phyloP scores from a whole-genome alignment of 2,113 vertebrate species.

The Labeo catla region DNA sequence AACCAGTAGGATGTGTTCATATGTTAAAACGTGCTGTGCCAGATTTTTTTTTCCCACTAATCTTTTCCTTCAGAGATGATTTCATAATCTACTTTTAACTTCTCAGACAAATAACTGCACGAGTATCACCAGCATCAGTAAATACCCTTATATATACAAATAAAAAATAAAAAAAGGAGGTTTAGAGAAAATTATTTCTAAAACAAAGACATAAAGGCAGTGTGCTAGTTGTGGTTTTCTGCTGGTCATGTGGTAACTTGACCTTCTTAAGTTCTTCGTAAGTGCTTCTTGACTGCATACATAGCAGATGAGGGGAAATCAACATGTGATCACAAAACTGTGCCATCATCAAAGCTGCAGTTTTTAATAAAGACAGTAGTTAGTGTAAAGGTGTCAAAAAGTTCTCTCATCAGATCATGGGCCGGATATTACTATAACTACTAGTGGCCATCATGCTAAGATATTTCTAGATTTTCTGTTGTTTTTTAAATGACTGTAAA shows the following conservation, averaged over 20 bases:
- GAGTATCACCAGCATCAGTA: neutral
- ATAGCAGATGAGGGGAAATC: neutral
- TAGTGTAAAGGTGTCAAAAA: no score
- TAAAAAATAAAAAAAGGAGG: no score
- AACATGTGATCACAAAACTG: slow-evolving; percentile 18
- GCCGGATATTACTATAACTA: no score
- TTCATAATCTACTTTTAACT: neutral
- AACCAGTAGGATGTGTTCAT: neutral
- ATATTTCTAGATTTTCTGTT: no score
- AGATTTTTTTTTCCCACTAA: neutral
- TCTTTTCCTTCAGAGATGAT: neutral
- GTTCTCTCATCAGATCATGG: no score
- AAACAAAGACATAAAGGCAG: neutral
- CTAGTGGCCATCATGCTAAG: no score
- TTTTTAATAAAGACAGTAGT: no score
- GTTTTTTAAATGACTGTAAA: no score
- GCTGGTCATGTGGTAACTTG: slow-evolving; percentile 28
- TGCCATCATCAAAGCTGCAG: neutral
- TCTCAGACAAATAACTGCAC: neutral
- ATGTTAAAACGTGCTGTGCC: neutral
- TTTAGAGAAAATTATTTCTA: neutral
- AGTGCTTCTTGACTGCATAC: neutral
- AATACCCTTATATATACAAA: neutral
- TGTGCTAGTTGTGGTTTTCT: slow-evolving; percentile 43
- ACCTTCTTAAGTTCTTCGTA: slow-evolving; percentile 39